phyloP scores from a whole-genome alignment of 1,140 invertebrate genomes.

The Leucophenga varia region DNA sequence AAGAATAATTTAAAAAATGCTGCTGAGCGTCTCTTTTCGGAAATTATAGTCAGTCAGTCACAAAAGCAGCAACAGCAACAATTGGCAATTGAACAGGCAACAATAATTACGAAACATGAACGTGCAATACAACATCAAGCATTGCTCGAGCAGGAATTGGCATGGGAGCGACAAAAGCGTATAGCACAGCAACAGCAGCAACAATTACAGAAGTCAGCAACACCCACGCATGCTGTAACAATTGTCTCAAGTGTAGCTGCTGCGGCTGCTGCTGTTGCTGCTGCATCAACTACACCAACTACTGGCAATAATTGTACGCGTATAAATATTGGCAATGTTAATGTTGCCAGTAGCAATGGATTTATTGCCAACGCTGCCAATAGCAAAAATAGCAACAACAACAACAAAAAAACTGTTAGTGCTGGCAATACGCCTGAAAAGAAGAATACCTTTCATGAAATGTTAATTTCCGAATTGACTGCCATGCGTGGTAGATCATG shows the following conservation, averaged over 20 bases:
- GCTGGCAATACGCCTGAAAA: constrained; percentile 43
- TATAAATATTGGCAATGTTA: constrained; percentile 31
- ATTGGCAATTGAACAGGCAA: constrained; percentile 16
- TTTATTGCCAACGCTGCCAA: neutral
- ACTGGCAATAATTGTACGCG: constrained; percentile 31
- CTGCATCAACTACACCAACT: no score
- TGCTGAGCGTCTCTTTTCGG: constrained; percentile 52
- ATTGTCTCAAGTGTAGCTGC: constrained; percentile 13
- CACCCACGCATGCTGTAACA: constrained; percentile 13
- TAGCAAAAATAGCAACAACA: neutral
- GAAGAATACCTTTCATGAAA: constrained; percentile 53
- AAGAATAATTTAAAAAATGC: constrained; percentile 54
- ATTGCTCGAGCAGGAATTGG: constrained; percentile 38
- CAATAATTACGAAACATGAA: constrained; percentile 50
- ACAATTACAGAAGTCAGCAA: constrained; percentile 5
- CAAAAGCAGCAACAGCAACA: constrained; percentile 25
- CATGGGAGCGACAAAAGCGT: constrained; percentile 25
- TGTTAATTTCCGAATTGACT: constrained; percentile 54
- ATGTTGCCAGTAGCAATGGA: neutral
- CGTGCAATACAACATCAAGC: constrained; percentile 40
- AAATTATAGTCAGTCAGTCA: constrained; percentile 47
- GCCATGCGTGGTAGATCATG: constrained; percentile 50
- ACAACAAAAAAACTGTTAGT: constrained; percentile 27
- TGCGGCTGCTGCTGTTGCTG: no score
- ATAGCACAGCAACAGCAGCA: constrained; percentile 8